phyloP scores from a whole-genome alignment of 2,797 vertebrate species.

The Falco rusticolus region DNA sequence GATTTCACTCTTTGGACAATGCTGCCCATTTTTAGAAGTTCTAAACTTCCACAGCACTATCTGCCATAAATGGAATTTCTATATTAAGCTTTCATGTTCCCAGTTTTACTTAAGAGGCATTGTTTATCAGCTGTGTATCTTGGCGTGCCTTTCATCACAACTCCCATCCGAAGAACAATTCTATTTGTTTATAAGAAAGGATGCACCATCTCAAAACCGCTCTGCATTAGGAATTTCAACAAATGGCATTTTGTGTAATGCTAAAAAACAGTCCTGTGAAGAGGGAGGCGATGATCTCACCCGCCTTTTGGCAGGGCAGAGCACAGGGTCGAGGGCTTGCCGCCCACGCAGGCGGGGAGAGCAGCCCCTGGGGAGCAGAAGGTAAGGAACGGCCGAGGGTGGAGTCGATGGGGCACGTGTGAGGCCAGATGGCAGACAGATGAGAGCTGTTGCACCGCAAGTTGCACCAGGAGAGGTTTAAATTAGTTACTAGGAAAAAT shows the following conservation, averaged over 20 bases:
- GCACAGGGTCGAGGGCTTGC: neutral
- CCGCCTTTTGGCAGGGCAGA: neutral
- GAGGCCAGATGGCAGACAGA: neutral
- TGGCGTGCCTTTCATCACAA: neutral
- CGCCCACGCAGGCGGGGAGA: neutral
- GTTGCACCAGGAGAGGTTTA: no score
- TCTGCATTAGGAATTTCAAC: neutral
- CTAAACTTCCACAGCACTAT: neutral
- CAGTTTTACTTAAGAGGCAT: neutral
- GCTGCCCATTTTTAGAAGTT: conserved; percentile 39
- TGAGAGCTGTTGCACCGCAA: neutral
- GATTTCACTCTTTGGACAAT: neutral
- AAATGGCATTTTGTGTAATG: neutral
- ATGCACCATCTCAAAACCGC: neutral
- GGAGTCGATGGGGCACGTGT: neutral
- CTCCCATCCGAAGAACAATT: conserved; percentile 12
- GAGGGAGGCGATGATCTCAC: neutral
- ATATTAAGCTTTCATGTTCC: conserved; percentile 27
- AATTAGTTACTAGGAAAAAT: no score
- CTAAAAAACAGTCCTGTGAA: neutral
- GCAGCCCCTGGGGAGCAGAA: neutral
- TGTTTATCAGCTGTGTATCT: conserved; percentile 38
- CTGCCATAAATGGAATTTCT: conserved; percentile 31
- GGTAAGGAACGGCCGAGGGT: neutral
- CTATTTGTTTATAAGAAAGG: neutral